These are phyloP conservation scores for Sander lucioperca DNA, from an alignment of 2,113 vertebrate genomes.

Conservation along the genomic window DNA sequence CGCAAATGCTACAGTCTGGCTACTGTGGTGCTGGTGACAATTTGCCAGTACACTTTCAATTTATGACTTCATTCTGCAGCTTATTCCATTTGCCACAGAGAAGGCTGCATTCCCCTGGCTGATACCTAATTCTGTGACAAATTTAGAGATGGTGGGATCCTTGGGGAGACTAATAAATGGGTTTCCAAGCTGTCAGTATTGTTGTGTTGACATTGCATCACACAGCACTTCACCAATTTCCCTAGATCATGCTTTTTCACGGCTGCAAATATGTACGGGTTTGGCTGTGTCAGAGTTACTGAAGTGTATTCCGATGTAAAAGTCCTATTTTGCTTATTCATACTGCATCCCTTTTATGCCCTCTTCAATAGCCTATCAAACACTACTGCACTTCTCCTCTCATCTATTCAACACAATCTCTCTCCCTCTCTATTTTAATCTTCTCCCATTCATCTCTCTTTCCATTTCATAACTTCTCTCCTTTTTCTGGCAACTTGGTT, in stretches of 20 bases:
- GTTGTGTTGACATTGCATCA: constrained; percentile 65
- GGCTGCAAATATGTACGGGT: constrained; percentile 3
- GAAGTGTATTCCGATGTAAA: constrained; percentile 34
- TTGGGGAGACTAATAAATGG: constrained; percentile 64
- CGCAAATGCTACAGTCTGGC: constrained; percentile 43
- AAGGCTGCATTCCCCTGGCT: constrained; percentile 31
- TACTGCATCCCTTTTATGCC: background rate
- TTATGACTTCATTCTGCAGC: constrained; percentile 50
- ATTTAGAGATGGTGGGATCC: constrained; percentile 56
- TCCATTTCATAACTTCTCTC: background rate
- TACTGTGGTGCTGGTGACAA: constrained; percentile 24
- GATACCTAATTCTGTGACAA: constrained; percentile 55
- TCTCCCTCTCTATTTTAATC: background rate
- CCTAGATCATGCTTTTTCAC: constrained; percentile 39
- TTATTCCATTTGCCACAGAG: constrained; percentile 52
- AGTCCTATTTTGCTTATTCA: constrained; percentile 32
- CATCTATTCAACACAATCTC: background rate
- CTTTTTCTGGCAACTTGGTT: constrained; percentile 1
- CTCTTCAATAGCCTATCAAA: background rate
- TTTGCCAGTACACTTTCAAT: constrained; percentile 53
- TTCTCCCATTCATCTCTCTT: background rate
- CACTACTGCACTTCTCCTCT: background rate
- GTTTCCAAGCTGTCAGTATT: constrained; percentile 58
- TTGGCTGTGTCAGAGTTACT: constrained; percentile 14
- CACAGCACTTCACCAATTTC: constrained; percentile 54